A percentile compares a stretch with the other conserved stretches of the same genome.
Evolutionary conservation across 1,140 invertebrate genomes (phyloP).

Genomic region (Hycleus phaleratus): DNA sequence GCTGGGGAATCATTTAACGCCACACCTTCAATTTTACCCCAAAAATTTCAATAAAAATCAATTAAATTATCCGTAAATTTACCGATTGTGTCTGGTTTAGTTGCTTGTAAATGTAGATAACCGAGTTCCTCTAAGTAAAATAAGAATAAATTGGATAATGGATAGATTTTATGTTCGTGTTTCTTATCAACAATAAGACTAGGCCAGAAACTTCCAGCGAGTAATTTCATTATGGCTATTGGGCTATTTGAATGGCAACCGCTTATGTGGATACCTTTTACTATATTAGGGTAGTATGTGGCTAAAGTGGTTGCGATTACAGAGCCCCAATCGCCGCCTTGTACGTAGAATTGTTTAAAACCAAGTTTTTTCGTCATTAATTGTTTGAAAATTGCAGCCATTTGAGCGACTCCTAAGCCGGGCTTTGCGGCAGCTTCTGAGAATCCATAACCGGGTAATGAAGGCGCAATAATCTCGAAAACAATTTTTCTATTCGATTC

Average conservation of each 20-base stretch:
- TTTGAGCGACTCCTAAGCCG: conserved; percentile 55
- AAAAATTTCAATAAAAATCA: background rate
- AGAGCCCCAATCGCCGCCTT: conserved; percentile 81
- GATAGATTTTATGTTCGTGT: conserved; percentile 53
- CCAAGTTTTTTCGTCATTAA: conserved; percentile 72
- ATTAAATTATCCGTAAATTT: conserved; percentile 19
- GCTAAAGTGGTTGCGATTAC: conserved; percentile 53
- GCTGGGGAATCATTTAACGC: conserved; percentile 59
- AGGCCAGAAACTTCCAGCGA: conserved; percentile 51
- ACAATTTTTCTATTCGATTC: conserved; percentile 53
- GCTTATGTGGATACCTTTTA: conserved; percentile 61
- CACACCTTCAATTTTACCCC: conserved; percentile 43
- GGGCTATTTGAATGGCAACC: conserved; percentile 45
- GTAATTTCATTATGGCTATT: conserved; percentile 42
- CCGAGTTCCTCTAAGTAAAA: conserved; percentile 60
- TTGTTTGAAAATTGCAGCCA: conserved; percentile 67
- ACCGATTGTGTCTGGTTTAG: conserved; percentile 89
- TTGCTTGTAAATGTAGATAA: conserved; percentile 72
- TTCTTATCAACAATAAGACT: conserved; percentile 50
- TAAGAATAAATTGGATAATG: conserved; percentile 45
- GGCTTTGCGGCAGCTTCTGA: conserved; percentile 60
- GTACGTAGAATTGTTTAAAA: conserved; percentile 66
- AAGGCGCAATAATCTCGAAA: conserved; percentile 72
- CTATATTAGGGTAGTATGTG: conserved; percentile 59
- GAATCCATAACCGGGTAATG: conserved; percentile 77